Evolutionary conservation across 2,888 invertebrate genomes (phyloP), one percentile per base, ranked within the genome.

Genomic region (Embidobia sp.): DNA sequence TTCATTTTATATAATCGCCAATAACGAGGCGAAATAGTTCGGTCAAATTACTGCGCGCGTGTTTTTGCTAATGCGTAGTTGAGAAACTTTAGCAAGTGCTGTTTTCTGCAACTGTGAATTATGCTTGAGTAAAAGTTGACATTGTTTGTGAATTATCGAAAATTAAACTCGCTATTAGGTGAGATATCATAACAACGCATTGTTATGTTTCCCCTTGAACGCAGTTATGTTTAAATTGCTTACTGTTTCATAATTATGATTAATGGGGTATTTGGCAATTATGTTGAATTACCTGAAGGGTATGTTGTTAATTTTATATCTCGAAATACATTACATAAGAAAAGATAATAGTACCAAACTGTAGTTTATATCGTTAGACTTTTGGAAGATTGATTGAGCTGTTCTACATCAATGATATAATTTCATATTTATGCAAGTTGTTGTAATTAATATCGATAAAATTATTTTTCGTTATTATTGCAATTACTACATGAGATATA

Each of bases 11-110:
- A 10, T 42, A 42, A 55, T 16, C 35, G 26, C 8, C 40, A 13
- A 55, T 55, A 55, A 57, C 16, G 22, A 42, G 29, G 40, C 16
- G 55, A 57, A 37, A 37, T 37, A 37, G 13, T 15, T 6, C 8
- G n/a, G 8, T 29, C 3, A 29, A 29, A 29, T 10, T 22, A 29
- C 22, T 11, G 26, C 44, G 26, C 19, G 22, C 1, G 7, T 19
- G 26, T 10, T 44, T 10, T 44, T 1, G 22, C 13, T 44, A 22
- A 26, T 26, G 11, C 3, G 11, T 7, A 26, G 13, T 26, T 44
- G 1, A 18, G 22, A 44, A 44, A 44, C 26, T 44, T 26, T 44
- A 10, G 13, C 44, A 26, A 8, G 10, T 44, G 44, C 6, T 26
- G 19, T 15, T 44, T 42, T 42, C 18, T 19, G 4, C 22, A 11